Conservation (phyloP, 2,113 vertebrate species). For the Sinocyclocheilus anophthalmus region DNA sequence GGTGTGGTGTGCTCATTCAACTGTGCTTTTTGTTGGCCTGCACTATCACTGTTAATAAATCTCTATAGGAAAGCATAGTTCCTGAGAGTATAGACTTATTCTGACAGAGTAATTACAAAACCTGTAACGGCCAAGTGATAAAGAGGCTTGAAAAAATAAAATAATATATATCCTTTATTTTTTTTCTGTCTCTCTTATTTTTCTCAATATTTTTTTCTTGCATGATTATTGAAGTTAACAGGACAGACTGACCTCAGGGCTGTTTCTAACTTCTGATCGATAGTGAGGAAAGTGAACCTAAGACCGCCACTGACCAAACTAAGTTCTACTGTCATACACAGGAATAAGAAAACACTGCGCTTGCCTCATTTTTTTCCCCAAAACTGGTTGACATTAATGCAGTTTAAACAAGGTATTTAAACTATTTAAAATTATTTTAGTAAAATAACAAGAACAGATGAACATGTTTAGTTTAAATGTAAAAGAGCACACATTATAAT, state of each 20-base stretch:
- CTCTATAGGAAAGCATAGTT: background rate
- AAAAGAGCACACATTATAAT: too few relatives aligned
- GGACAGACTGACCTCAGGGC: too few relatives aligned
- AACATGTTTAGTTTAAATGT: too few relatives aligned
- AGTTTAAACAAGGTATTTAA: too few relatives aligned
- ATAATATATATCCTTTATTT: too few relatives aligned
- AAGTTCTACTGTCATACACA: background rate
- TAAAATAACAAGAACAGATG: too few relatives aligned
- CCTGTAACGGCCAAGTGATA: background rate
- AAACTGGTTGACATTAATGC: background rate
- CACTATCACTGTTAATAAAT: background rate
- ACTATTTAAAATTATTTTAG: too few relatives aligned
- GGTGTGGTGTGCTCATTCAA: background rate
- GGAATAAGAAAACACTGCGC: background rate
- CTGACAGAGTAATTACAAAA: conserved; percentile 24
- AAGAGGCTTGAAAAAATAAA: background rate
- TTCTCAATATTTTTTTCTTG: too few relatives aligned
- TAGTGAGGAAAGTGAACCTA: too few relatives aligned
- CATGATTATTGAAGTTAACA: too few relatives aligned
- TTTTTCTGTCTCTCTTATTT: too few relatives aligned
- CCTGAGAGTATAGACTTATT: background rate
- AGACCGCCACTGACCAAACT: conserved; percentile 12
- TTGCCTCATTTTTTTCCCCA: background rate
- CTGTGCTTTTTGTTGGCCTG: background rate
- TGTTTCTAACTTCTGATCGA: too few relatives aligned